These are phyloP conservation scores for Plotosus lineatus DNA, from an alignment of 2,113 vertebrate species.

Conservation along the genomic window DNA sequence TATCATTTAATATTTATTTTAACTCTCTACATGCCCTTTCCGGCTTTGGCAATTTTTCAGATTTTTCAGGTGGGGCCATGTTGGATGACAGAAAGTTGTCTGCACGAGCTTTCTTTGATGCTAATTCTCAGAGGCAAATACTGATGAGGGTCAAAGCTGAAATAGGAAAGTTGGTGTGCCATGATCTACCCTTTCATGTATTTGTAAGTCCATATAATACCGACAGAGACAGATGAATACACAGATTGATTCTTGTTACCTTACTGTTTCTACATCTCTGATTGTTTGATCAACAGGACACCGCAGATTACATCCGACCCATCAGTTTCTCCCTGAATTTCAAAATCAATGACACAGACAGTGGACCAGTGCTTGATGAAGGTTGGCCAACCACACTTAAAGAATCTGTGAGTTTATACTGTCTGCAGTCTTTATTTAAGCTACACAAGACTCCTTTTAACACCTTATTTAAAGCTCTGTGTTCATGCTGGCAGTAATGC, in stretches of 20 bases:
- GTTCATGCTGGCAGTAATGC: not conserved
- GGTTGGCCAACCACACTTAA: conserved; percentile 75
- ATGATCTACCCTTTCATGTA: conserved; percentile 83
- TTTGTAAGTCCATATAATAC: conserved; percentile 74
- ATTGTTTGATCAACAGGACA: conserved; percentile 75
- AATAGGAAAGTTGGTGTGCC: conserved; percentile 74
- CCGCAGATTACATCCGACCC: conserved; percentile 88
- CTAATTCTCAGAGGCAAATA: conserved; percentile 77
- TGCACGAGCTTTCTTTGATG: conserved; percentile 82
- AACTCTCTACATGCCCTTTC: conserved; percentile 11
- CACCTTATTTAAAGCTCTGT: not conserved
- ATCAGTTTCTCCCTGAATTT: conserved; percentile 83
- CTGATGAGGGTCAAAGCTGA: conserved; percentile 64
- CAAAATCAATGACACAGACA: conserved; percentile 77
- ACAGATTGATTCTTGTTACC: not conserved
- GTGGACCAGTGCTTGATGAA: conserved; percentile 83
- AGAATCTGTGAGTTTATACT: conserved; percentile 76
- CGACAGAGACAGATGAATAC: conserved; percentile 21
- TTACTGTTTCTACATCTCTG: not conserved
- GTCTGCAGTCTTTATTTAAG: not conserved
- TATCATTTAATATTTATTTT: not conserved
- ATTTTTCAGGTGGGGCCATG: conserved; percentile 73
- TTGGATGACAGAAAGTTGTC: conserved; percentile 83
- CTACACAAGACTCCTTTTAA: no score
- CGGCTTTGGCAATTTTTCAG: conserved; percentile 59